Conservation (phyloP, 2,113 vertebrate genomes). For the Muntiacus muntjak region DNA sequence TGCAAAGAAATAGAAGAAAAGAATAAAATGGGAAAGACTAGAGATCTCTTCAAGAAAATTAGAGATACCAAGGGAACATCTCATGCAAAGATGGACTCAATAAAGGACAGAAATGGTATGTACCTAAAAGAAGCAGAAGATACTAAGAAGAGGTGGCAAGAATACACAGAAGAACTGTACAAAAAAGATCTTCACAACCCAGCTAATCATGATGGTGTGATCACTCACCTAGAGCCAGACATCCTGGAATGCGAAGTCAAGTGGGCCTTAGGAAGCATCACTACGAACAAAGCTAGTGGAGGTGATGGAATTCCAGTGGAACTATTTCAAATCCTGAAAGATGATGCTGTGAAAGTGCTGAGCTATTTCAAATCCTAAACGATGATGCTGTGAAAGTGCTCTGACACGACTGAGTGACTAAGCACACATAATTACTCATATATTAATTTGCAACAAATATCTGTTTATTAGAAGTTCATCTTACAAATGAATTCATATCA, state of each 20-base stretch:
- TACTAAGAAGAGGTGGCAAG: not conserved
- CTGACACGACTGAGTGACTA: fast-evolving
- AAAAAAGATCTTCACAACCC: not conserved
- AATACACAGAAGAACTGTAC: not conserved
- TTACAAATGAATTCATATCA: not conserved
- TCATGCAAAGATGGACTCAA: not conserved
- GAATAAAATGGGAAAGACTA: not conserved
- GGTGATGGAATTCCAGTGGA: not conserved
- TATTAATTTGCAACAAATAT: not conserved
- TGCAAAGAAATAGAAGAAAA: not conserved
- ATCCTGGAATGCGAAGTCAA: not conserved
- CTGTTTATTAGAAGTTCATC: not conserved
- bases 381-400: not conserved
- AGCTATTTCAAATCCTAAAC: not conserved
- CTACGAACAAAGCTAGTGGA: not conserved
- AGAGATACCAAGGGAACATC: not conserved
- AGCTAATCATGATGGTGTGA: not conserved
- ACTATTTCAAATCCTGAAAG: no score
- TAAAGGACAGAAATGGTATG: not conserved
- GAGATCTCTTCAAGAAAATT: not conserved
- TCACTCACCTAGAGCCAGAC: not conserved
- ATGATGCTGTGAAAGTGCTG: no score
- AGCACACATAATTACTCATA: not conserved
- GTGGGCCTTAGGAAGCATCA: not conserved
- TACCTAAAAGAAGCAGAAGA: not conserved